Evolutionary conservation across 1,140 invertebrate genomes (phyloP).

Genomic region (Drosophila rhopaloa): DNA sequence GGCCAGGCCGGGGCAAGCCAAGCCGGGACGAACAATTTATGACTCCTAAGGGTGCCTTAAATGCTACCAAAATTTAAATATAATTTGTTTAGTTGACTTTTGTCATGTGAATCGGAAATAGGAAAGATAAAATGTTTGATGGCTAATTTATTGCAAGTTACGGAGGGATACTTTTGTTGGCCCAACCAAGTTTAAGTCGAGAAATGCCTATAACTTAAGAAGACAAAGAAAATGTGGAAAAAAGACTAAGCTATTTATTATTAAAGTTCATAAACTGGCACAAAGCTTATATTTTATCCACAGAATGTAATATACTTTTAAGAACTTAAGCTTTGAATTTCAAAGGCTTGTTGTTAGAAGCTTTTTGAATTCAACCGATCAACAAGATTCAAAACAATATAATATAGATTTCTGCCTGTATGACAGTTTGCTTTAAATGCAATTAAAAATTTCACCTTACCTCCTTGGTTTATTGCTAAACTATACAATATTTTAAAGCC

Average conservation of each 20-base stretch:
- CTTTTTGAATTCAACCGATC: not conserved
- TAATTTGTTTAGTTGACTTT: conserved; percentile 56
- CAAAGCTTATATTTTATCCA: no score
- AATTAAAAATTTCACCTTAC: not conserved
- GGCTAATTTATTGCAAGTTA: conserved; percentile 1
- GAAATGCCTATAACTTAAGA: no score
- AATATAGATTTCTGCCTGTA: no score
- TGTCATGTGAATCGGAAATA: not conserved
- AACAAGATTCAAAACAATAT: not conserved
- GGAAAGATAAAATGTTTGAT: conserved; percentile 13
- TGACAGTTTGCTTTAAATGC: no score
- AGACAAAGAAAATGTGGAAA: no score
- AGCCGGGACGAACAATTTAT: conserved; percentile 37
- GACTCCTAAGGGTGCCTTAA: conserved; percentile 49
- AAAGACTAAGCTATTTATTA: no score
- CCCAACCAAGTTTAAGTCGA: no score
- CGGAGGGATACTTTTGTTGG: not conserved
- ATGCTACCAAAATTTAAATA: conserved; percentile 53
- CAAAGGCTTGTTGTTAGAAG: not conserved
- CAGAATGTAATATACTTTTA: no score
- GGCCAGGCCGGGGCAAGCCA: conserved; percentile 1
- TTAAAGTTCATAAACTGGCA: no score
- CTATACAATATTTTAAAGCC: not conserved
- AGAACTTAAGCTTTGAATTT: no score
- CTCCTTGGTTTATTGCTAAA: not conserved